Base-by-base conservation (phyloP, 2,888 invertebrate genomes). In the Protula sp. region DNA sequence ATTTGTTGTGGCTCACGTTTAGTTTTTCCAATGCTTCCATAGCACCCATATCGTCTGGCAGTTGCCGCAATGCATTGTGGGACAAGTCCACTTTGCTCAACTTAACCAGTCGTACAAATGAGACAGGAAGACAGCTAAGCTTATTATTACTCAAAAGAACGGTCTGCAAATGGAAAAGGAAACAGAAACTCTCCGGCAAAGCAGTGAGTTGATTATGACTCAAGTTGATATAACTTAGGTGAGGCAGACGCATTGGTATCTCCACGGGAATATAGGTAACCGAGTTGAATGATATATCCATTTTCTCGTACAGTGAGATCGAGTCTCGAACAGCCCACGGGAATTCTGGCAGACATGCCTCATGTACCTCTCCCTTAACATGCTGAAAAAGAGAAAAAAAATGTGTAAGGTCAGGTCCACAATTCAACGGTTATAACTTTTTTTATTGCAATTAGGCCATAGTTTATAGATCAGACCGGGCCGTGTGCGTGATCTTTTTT, bases 81-180 rank as follows among this genome's bases (percentile, higher is more conserved):
- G 79, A 78, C 19, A 80, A 52, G 63, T 81, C 79, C 24, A 79
- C 58, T 66, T 77, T 77, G 59, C 73, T 72, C 28, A 81, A 69
- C 57, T 79, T 79, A 19, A 72, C 71, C 1, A 80, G 68, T 47
- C 72, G 72, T 1, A 69, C 67, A 58, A 81, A 74, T 14, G 75
- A 75, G 3, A 64, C 52, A 0, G 81, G 81, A 9, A 81, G 64
- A 3, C 61, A 54, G 57, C 65, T 65, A 2, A 81, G 66, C 30
- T 61, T 64, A 64, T 81, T 81, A 66, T 77, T 72, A 28, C 70
- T 66, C 2, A 80, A 56, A 5, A 76, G 58, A 1, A 80, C 60
- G 1, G 74, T 73, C 56, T 71, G 66, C 31, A 80, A 61, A 63
- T 81, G 81, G 64, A 79, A 77, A 29, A 80, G 66, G 5, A 79